These are phyloP conservation scores for Percina caprodes DNA, from an alignment of 2,113 vertebrate genomes.

Conservation along the genomic window DNA sequence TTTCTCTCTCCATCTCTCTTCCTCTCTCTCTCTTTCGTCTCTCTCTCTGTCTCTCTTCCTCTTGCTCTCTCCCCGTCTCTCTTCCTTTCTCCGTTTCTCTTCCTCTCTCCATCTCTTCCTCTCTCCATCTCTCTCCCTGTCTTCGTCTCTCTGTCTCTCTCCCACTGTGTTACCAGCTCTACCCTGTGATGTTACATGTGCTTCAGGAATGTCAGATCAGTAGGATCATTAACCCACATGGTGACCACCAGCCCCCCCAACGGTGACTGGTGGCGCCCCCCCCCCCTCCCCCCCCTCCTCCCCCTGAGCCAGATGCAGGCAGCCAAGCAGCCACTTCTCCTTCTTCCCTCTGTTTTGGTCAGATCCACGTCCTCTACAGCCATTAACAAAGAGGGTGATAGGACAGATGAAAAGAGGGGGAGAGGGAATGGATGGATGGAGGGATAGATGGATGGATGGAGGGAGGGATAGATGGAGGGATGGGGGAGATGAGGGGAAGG, in stretches of 20 bases:
- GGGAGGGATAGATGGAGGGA: too few relatives aligned
- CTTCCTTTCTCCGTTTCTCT: too few relatives aligned
- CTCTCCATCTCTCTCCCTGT: neutral
- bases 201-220: constrained; percentile 44
- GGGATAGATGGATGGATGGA: constrained; percentile 8
- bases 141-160: neutral
- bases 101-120: too few relatives aligned
- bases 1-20: too few relatives aligned
- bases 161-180: constrained; percentile 27
- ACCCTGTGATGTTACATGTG: constrained; percentile 37
- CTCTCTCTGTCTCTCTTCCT: neutral
- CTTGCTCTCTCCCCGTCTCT: too few relatives aligned
- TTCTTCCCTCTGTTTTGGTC: constrained; percentile 37
- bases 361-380: constrained; percentile 58
- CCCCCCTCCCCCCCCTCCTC: too few relatives aligned
- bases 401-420: too few relatives aligned
- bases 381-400: constrained; percentile 7
- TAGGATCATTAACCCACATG: constrained; percentile 67
- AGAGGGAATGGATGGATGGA: neutral
- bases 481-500: constrained; percentile 35
- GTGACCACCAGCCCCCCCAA: too few relatives aligned
- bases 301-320: constrained; percentile 25
- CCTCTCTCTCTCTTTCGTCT: too few relatives aligned
- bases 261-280: too few relatives aligned
- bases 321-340: neutral